Percentiles rank a stretch among this genome's conserved stretches.
These are phyloP conservation scores for Argyresthia albistria DNA, from an alignment of 2,888 invertebrate genomes.

Conservation along the genomic window DNA sequence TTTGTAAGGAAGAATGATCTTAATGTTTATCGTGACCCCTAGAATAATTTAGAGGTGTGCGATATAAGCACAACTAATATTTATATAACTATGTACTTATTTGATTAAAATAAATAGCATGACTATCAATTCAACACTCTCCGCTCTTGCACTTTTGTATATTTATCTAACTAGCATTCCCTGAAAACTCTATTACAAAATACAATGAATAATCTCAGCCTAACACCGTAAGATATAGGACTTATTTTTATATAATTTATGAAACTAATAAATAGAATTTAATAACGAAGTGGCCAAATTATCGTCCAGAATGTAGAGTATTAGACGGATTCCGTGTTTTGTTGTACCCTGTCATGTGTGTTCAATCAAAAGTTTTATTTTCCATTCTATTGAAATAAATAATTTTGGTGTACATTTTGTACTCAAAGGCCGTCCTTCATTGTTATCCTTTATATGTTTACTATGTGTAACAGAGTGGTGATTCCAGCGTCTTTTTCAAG, in stretches of 20 bases:
- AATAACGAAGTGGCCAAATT: conserved; percentile 60
- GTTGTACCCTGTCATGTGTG: neutral
- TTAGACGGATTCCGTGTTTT: no score
- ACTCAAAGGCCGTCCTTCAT: neutral
- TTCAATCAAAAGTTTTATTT: neutral
- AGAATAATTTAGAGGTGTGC: neutral
- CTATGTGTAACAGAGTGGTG: no score
- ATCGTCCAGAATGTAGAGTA: conserved; percentile 44
- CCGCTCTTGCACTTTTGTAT: neutral
- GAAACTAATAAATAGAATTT: neutral
- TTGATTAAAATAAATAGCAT: neutral
- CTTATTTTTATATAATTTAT: neutral
- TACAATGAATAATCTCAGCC: no score
- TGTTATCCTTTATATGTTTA: neutral
- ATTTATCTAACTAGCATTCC: neutral
- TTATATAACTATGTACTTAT: neutral
- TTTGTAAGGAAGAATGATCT: neutral
- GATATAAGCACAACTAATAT: neutral
- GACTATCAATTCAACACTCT: neutral
- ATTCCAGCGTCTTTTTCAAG: no score
- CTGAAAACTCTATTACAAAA: neutral
- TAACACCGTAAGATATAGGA: no score
- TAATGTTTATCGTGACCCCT: neutral
- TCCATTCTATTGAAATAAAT: neutral
- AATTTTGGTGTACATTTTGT: neutral